phyloP scores from a whole-genome alignment of 2,888 invertebrate species.

The Cerceris rybyensis region DNA sequence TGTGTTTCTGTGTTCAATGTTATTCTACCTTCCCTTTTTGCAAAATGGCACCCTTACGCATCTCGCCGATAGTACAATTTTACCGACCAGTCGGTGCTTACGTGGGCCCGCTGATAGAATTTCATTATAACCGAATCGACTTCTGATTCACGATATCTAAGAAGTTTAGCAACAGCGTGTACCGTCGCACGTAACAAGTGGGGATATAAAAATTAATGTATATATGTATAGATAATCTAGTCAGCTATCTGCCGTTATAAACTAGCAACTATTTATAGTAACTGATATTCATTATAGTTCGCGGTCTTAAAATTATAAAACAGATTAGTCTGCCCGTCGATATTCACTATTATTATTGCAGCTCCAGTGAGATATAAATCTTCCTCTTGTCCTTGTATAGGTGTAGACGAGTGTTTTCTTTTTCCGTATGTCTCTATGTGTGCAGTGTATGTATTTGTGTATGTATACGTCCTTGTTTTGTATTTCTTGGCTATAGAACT shows the following conservation, averaged over 20 bases:
- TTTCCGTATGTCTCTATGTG: conserved; percentile 6
- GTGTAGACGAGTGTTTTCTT: conserved; percentile 23
- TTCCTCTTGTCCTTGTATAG: conserved; percentile 28
- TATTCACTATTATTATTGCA: conserved; percentile 75
- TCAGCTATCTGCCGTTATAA: conserved; percentile 76
- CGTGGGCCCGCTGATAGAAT: conserved; percentile 35
- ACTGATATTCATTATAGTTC: conserved; percentile 75
- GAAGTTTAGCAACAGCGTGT: conserved; percentile 51
- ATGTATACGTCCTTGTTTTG: background rate
- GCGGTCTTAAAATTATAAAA: conserved; percentile 77
- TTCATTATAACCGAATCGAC: conserved; percentile 45
- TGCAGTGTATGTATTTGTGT: background rate
- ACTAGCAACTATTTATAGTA: conserved; percentile 74
- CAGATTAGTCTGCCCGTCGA: conserved; percentile 75
- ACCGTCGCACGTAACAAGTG: conserved; percentile 73
- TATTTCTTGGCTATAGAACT: background rate
- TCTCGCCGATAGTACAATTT: conserved; percentile 35
- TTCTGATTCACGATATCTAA: conserved; percentile 56
- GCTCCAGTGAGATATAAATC: conserved; percentile 67
- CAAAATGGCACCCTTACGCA: conserved; percentile 37
- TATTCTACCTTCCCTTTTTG: conserved; percentile 1
- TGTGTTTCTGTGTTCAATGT: conserved; percentile 3
- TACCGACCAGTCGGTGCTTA: conserved; percentile 41
- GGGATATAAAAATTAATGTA: conserved; percentile 78
- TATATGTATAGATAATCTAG: conserved; percentile 74